phyloP scores from a whole-genome alignment of 30 jellyfish, hydroid and myxozoan species.

The Hydractinia echinata region DNA sequence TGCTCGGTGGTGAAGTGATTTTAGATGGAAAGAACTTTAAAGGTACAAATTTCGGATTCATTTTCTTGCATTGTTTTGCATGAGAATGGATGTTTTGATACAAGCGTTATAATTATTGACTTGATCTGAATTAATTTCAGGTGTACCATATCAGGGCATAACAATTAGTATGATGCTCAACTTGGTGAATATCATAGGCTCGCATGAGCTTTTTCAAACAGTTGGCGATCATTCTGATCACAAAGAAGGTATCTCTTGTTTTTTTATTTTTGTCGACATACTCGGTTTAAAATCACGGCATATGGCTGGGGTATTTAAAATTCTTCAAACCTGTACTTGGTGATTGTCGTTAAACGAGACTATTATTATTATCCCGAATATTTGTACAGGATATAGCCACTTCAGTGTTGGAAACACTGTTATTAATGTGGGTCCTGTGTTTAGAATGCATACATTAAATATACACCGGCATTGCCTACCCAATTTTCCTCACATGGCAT shows the following conservation, averaged over 20 bases:
- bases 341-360: too few relatives aligned
- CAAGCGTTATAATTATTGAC: not conserved
- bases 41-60: conserved; percentile 35
- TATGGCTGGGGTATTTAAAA: too few relatives aligned
- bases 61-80: not conserved
- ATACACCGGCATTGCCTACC: too few relatives aligned
- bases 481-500: too few relatives aligned
- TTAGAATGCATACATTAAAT: too few relatives aligned
- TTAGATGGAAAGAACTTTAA: conserved; percentile 61
- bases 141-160: conserved; percentile 52
- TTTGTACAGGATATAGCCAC: too few relatives aligned
- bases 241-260: conserved; percentile 57
- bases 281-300: too few relatives aligned
- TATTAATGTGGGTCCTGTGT: too few relatives aligned
- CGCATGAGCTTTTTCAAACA: conserved; percentile 81
- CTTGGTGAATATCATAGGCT: conserved; percentile 64
- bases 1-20: conserved; percentile 69
- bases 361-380: too few relatives aligned
- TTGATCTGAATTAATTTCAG: conserved; percentile 8
- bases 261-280: not conserved
- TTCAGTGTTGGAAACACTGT: too few relatives aligned
- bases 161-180: conserved; percentile 82
- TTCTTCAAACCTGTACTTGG: too few relatives aligned
- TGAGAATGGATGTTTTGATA: not conserved
- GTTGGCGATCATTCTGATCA: conserved; percentile 81